Base-by-base conservation (phyloP, 2,888 invertebrate species). In the Diarsia dahlii region DNA sequence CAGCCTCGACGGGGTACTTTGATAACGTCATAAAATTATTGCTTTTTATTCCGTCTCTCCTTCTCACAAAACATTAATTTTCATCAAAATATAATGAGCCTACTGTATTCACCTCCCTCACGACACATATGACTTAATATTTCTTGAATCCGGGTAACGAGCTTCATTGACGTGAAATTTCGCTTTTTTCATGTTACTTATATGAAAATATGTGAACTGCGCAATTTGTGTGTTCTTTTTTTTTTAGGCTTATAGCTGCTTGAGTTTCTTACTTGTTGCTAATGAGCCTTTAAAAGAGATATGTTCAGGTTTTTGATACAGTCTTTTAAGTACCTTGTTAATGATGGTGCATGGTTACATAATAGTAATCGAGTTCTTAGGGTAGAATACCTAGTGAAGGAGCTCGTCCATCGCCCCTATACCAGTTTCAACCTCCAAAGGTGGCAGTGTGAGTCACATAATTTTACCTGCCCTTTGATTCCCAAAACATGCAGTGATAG, bases 61-160 rank as follows among this genome's bases (percentile, higher is more conserved):
- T 0, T 78, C 15, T 13, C 23, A 18, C 3, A 3, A 46, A 6
- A 1, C 8, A 50, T 66, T 39, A 66, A 54, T 50, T 73, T 67
- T 23, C 18, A 60, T 34, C 8, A 62, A 54, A 67, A 68, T 52
- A 71, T 68, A 64, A 74, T 84, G 56, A 73, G 34, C 58, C 58
- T 77, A 69, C 76, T 73, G 62, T 52, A 23, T 71, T 63, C 28
- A 48, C 34, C 12, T 60, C n/a, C 28, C 9, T 2, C 50, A 45
- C 28, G 12, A 52, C 78, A 74, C 74, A 56, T 74, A 84, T 64
- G 65, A 77, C 71, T 76, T 87, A 76, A 87, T 84, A 86, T 84
- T 78, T 80, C 87, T 81, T 81, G 85, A 80, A 83, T 79, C 76
- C 63, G 28, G 23, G 73, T 85, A 86, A 86, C 80, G 87, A 86